Evolutionary conservation across 2,888 invertebrate species (phyloP), one percentile per base, ranked within the genome.

Genomic region (Pardosa pseudoannulata): DNA sequence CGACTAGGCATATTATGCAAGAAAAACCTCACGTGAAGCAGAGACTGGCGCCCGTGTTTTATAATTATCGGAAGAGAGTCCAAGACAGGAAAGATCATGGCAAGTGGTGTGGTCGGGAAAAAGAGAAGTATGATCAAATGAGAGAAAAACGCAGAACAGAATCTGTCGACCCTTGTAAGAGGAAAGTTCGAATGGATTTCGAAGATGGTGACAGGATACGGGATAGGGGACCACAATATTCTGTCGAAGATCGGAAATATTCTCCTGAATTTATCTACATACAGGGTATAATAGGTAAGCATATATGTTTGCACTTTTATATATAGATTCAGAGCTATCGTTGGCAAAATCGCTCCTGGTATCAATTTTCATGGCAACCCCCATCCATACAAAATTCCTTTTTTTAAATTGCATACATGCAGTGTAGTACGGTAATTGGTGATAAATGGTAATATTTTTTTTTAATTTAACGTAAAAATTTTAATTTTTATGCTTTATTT

Each of bases 1-100:
- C 82, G 29, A 82, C 82, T 6, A 31, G 50, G 9, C 41, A 76
- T n/a, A 71, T 82, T 19, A 23, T 76, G 11, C 64, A 41, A 2
- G 71, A 82, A 0, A 64, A 75, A 13, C 82, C 71, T 0, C 64
- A 62, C 23, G 23, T 82, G 7, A 75, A 65, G 32, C 71, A 82
- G 6, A 70, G 82, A 31, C 46, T 82, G 2, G 71, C 82, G 0
- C 28, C 50, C 1, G 65, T 71, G 6, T 56, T 64, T 41, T 31
- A 76, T 29, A 74, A 73, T 0, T 50, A 64, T 19, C 67, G 46
- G 0, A 46, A 16, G 16, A 19, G 23, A 23, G 56, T 6, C 11
- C 1, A 19, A 56, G 3, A 16, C 11, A 56, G 23, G 11, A 16
- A 23, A 23, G 23, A 23, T 1, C 11, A 23, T 5, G 23, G 23